phyloP scores from a whole-genome alignment of 2,888 invertebrate species.

The Pristionchus fissidentatus region DNA sequence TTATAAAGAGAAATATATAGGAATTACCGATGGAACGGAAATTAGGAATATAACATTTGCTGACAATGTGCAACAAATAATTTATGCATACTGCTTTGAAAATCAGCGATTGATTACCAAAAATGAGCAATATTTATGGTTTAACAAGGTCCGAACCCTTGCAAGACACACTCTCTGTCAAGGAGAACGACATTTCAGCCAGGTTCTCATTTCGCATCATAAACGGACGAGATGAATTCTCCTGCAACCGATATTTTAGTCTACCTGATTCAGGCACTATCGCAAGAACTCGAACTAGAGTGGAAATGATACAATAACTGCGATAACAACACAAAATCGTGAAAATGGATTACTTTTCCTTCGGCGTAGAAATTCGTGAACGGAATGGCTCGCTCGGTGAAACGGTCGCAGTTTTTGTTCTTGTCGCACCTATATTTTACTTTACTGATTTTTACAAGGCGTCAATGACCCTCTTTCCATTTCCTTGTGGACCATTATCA shows the following conservation, averaged over 20 bases:
- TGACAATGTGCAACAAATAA: too few relatives aligned
- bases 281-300: background rate
- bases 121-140: too few relatives aligned
- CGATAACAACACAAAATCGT: background rate
- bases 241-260: too few relatives aligned
- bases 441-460: background rate
- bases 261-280: too few relatives aligned
- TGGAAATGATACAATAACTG: background rate
- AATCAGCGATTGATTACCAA: too few relatives aligned
- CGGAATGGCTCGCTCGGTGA: background rate
- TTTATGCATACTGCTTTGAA: too few relatives aligned
- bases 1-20: too few relatives aligned
- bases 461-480: too few relatives aligned
- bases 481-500: too few relatives aligned
- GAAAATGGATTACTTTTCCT: too few relatives aligned
- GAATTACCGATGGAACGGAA: too few relatives aligned
- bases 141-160: background rate
- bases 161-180: background rate
- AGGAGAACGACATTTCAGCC: background rate
- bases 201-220: background rate
- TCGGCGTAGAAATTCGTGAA: background rate
- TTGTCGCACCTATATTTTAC: background rate
- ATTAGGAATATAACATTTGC: too few relatives aligned
- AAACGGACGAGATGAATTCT: background rate
- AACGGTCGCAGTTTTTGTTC: background rate